A percentile compares a stretch with the other conserved stretches of the same genome.
These are phyloP conservation scores for Eleginops maclovinus DNA, from an alignment of 2,113 vertebrate genomes.

Conservation along the genomic window DNA sequence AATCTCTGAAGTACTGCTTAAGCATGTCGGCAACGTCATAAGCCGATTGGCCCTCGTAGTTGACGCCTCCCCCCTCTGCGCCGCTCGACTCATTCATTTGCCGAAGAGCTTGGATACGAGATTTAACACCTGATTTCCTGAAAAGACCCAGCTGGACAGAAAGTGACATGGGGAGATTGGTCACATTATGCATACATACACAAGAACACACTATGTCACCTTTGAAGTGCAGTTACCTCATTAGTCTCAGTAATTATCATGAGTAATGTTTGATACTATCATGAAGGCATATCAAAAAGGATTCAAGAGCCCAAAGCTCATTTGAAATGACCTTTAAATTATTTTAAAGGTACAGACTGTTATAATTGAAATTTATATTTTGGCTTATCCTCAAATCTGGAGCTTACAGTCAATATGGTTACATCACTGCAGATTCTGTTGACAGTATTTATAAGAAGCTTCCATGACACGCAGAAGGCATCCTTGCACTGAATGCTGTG, in stretches of 20 bases:
- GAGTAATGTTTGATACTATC: slow-evolving; percentile 1
- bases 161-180: slow-evolving; percentile 20
- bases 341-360: slow-evolving; percentile 15
- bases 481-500: slow-evolving; percentile 27
- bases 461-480: slow-evolving; percentile 17
- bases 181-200: slow-evolving; percentile 16
- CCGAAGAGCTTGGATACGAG: slow-evolving; percentile 94
- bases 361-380: slow-evolving; percentile 33
- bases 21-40: slow-evolving; percentile 99
- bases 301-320: slow-evolving; percentile 6
- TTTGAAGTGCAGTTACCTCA: slow-evolving; percentile 26
- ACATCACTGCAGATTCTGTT: slow-evolving; percentile 60
- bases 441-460: slow-evolving; percentile 41
- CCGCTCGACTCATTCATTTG: slow-evolving; percentile 94
- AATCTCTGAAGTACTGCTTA: slow-evolving; percentile 97
- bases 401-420: slow-evolving; percentile 53
- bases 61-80: slow-evolving; percentile 87
- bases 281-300: slow-evolving; percentile 21
- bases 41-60: slow-evolving; percentile 94
- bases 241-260: not conserved
- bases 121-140: slow-evolving; percentile 97
- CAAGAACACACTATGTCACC: not conserved
- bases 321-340: not conserved
- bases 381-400: slow-evolving; percentile 40
- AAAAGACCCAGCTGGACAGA: slow-evolving; percentile 93